Conservation (phyloP, 2,888 invertebrate genomes). For the Tridacna crocea region DNA sequence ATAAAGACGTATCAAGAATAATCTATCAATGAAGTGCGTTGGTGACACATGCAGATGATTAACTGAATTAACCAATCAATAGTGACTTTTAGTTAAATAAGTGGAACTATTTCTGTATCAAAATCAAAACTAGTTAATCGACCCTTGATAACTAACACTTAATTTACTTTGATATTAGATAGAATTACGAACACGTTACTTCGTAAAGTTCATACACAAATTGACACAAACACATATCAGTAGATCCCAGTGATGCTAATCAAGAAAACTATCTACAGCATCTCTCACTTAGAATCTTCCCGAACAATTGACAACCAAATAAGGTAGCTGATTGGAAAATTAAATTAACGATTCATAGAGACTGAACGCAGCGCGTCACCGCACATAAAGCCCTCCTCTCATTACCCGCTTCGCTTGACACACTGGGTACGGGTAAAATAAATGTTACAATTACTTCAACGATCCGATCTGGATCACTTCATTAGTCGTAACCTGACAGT, state of each 20-base stretch:
- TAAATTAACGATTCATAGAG: constrained; percentile 41
- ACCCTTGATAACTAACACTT: no score
- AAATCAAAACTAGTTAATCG: no score
- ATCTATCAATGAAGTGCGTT: constrained; percentile 13
- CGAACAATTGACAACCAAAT: constrained; percentile 40
- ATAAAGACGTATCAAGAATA: constrained; percentile 36
- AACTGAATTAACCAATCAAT: constrained; percentile 3
- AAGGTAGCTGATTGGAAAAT: constrained; percentile 60
- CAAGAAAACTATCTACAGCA: constrained; percentile 33
- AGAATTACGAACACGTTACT: no score
- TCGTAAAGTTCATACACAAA: no score
- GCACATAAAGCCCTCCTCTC: constrained; percentile 38
- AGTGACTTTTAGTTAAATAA: no score
- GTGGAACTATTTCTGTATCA: no score
- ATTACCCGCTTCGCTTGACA: constrained; percentile 41
- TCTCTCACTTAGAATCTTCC: constrained; percentile 29
- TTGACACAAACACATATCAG: background rate
- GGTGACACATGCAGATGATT: constrained; percentile 25
- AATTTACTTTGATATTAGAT: no score
- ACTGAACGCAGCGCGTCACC: constrained; percentile 26
- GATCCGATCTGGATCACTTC: constrained; percentile 14
- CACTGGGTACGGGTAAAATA: constrained; percentile 8
- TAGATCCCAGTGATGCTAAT: constrained; percentile 14
- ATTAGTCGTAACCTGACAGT: background rate
- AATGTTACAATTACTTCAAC: constrained; percentile 2